Evolutionary conservation across 1,140 invertebrate species (phyloP), one percentile per base, ranked within the genome.

Genomic region (Paralvinella palmiformis): DNA sequence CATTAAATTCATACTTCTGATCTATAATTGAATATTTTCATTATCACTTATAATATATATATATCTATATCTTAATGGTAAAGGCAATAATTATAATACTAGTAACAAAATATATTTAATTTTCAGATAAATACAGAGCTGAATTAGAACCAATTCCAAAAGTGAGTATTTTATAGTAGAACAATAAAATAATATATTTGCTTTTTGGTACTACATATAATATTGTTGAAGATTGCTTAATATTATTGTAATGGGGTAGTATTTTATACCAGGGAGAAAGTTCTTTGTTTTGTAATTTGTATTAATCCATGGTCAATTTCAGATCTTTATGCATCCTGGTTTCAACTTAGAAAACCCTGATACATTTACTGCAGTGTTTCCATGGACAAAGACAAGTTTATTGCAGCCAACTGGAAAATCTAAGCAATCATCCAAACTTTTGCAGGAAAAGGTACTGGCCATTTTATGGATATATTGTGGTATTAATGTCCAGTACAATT

Each of bases 351-450:
- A 89, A 71, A 86, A 92, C 75, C 83, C 86, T 44, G 85, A 88
- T 63, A 91, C 91, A 66, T 97, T 97, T 78, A 86, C 88, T 68
- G 85, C 88, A 69, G 91, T 97, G n/a, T 94, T 93, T 84, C 86
- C 89, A 31, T 82, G 82, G 76, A 75, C 74, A 24, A 73, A 75
- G 65, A 71, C 44, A 62, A 45, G 10, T 61, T 22, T 59, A 73
- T 22, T 64, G 36, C 17, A 62, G 24, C 27, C 56, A 48, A 59
- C 53, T 62, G n/a, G 62, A 66, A 44, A 68, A 66, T 37, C 66
- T 63, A 6, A 67, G 69, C 69, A 74, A 41, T 81, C 83, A 52
- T 81, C 83, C 2, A 86, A 85, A 71, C 74, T 85, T 52, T 79
- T 86, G 57, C 86, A 87, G 74, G 86, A 88, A 77, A 86, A 86